Conservation (phyloP, 2,888 invertebrate genomes). For the Leuctra nigra region DNA sequence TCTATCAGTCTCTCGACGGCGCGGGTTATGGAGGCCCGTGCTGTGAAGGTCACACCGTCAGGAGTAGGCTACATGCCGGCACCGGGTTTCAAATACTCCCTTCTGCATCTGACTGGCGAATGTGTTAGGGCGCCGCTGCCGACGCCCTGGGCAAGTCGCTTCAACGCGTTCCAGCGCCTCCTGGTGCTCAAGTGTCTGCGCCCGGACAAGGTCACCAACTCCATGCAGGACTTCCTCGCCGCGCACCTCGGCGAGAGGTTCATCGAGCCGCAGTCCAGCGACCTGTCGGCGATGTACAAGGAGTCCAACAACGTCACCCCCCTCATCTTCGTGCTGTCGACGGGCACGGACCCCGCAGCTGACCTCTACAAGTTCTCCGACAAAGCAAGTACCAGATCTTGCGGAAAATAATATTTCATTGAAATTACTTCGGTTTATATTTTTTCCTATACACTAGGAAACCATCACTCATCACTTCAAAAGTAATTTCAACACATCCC, state of each 20-base stretch:
- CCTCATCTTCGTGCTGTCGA: conserved; percentile 80
- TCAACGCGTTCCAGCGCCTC: conserved; percentile 68
- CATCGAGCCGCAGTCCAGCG: conserved; percentile 80
- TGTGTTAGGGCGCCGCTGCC: conserved; percentile 62
- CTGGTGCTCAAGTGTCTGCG: conserved; percentile 71
- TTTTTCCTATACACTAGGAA: too few species aligned
- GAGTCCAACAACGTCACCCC: conserved; percentile 75
- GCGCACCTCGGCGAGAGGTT: conserved; percentile 66
- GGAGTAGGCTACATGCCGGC: too few species aligned
- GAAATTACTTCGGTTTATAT: too few species aligned
- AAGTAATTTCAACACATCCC: too few species aligned
- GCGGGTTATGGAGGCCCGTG: too few species aligned
- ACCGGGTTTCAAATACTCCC: too few species aligned
- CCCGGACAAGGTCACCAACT: conserved; percentile 76
- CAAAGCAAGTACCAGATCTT: too few species aligned
- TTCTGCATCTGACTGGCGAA: conserved; percentile 24
- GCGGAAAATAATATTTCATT: too few species aligned
- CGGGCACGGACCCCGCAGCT: conserved; percentile 83
- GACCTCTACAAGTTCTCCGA: conserved; percentile 80
- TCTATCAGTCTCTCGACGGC: too few species aligned
- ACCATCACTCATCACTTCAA: too few species aligned
- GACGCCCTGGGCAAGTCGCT: conserved; percentile 52
- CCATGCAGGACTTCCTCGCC: conserved; percentile 68
- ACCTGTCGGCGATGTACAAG: conserved; percentile 69
- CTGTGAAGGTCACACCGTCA: too few species aligned